Evolutionary conservation across 1,140 invertebrate species (phyloP), one percentile per base, ranked within the genome.

Genomic region (Melitaea cinxia): DNA sequence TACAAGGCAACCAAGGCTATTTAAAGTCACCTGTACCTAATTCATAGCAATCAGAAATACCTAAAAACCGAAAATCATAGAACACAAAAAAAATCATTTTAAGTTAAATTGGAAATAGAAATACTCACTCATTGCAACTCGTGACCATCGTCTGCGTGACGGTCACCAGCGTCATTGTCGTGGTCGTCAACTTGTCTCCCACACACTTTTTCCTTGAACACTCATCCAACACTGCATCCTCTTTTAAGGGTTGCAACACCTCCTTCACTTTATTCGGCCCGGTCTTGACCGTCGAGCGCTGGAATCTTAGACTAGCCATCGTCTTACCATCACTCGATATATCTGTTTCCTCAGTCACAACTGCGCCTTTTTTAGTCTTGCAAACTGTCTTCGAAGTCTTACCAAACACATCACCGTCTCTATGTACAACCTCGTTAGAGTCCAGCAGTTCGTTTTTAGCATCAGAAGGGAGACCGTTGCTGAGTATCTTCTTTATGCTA

Each of bases 81-180:
- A n/a, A n/a, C n/a, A n/a, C n/a, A n/a, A n/a, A n/a, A n/a, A n/a
- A n/a, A n/a, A n/a, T n/a, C n/a, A n/a, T n/a, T n/a, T n/a, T n/a
- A n/a, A n/a, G n/a, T n/a, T n/a, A n/a, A n/a, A n/a, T n/a, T n/a
- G n/a, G n/a, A 33, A 33, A 4, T 33, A 1, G 12, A 67, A 84
- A 45, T 73, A 80, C 91, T 92, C 72, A 92, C 91, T 91, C 90
- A 80, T 91, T 92, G 66, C 89, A 91, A 49, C 80, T 81, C 26
- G 85, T 91, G 9, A 83, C 79, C 17, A 80, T 78, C 2, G 82
- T 90, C 65, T 91, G 91, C 15, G 82, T 82, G 47, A 90, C 85
- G 2, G 85, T 91, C 57, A 90, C 88, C 68, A 88, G 72, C 9
- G 89, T 91, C 0, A 84, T 90, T 21, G 87, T 88, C 21, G 79